A percentile compares a stretch with the other conserved stretches of the same genome.
Evolutionary conservation across 2,113 vertebrate species (phyloP).

Genomic region (Tragelaphus buxtoni): DNA sequence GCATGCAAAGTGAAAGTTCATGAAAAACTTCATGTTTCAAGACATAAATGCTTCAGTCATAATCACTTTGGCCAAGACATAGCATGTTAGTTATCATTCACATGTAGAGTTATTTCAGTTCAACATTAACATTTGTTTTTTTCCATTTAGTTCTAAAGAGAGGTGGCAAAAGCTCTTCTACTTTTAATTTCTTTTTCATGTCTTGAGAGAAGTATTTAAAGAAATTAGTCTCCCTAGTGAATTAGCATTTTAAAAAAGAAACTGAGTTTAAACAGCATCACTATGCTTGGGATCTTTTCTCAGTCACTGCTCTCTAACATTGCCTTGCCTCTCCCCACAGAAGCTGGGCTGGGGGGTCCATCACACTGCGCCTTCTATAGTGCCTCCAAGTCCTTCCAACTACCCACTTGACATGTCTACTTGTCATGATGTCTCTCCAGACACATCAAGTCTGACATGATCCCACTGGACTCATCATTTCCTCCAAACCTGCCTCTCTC

Average conservation of each 20-base stretch:
- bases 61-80: not conserved
- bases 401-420: too few species aligned
- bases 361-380: not conserved
- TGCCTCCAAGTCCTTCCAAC: too few species aligned
- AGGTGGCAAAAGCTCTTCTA: slow-evolving; percentile 52
- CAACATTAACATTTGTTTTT: slow-evolving; percentile 48
- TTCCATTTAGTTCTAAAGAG: slow-evolving; percentile 48
- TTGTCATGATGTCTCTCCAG: not conserved
- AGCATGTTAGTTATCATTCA: not conserved
- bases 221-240: not conserved
- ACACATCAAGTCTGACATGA: not conserved
- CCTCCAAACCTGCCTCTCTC: not conserved
- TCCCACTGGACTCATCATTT: not conserved
- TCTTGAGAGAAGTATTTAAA: slow-evolving; percentile 18
- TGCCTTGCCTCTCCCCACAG: not conserved
- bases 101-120: slow-evolving; percentile 38
- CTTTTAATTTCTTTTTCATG: slow-evolving; percentile 55
- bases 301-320: not conserved
- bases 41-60: not conserved
- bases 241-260: not conserved
- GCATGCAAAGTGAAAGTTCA: not conserved
- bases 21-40: not conserved
- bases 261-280: not conserved
- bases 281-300: not conserved
- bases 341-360: not conserved